These are phyloP conservation scores for Eleutherodactylus coqui DNA, from an alignment of 2,797 vertebrate genomes.

Conservation along the genomic window DNA sequence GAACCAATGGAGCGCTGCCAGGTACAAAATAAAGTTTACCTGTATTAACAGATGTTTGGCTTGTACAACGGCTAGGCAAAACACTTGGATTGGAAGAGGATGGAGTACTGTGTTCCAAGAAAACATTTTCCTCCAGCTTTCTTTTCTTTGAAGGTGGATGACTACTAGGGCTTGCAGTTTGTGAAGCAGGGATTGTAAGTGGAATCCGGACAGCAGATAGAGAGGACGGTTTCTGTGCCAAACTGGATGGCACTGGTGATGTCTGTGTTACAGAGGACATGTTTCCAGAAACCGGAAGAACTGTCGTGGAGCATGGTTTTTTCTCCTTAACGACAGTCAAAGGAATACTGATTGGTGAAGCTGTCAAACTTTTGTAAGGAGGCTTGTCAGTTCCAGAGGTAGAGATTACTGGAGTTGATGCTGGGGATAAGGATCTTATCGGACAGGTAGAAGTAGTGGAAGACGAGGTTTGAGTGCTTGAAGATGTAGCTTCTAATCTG, in stretches of 20 bases:
- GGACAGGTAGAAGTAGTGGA: background rate
- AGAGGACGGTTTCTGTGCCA: background rate
- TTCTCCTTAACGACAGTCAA: background rate
- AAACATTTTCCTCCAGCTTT: background rate
- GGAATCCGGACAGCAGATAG: background rate
- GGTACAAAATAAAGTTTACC: background rate
- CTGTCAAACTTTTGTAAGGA: background rate
- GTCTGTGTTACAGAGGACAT: background rate
- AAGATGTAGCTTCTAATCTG: background rate
- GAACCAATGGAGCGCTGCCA: background rate
- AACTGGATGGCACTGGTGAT: background rate
- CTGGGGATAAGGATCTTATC: background rate
- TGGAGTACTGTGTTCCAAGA: background rate
- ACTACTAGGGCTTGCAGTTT: background rate
- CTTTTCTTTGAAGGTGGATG: conserved; percentile 11
- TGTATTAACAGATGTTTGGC: background rate
- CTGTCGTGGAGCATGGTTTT: background rate
- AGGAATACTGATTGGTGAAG: background rate
- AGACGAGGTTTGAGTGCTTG: background rate
- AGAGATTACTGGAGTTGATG: background rate
- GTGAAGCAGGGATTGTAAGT: background rate
- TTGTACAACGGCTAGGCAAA: background rate
- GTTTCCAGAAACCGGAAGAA: background rate
- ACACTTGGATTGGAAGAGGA: background rate
- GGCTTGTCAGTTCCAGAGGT: background rate